Evolutionary conservation across 2,113 vertebrate genomes (phyloP), one percentile per base, ranked within the genome.

Genomic region (Pygoscelis antarcticus): DNA sequence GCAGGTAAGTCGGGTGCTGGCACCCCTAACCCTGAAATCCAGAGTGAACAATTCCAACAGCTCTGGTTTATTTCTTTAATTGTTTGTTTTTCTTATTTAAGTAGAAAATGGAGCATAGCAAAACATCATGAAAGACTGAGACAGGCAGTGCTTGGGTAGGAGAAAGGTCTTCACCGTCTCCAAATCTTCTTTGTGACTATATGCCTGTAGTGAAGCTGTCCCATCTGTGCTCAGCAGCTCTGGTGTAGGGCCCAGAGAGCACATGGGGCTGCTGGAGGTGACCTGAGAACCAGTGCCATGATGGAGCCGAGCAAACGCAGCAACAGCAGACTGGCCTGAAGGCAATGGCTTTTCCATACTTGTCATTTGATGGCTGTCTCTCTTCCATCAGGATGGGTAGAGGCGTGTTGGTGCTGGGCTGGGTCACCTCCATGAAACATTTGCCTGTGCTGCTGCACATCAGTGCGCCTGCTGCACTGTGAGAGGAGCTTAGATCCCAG

Each of bases 1-100:
- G 98, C 97, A 54, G 98, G 98, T 98, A 70, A 93, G 66, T 66
- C 36, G 54, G 10, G 44, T 49, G 61, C 29, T 68, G 46, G 16
- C 19, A 26, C 16, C 13, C 13, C 30, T 34, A 27, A 38, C 34
- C 22, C 26, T 10, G 25, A 36, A 23, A 36, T n/a, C 17, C 55
- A n/a, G 55, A 49, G 69, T 0, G 0, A 58, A 23, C 8, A 21
- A 18, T 27, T 62, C 65, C 29, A 25, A 40, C 30, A 16, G 42
- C 36, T 91, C 17, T 4, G 2, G 8, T 96, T 96, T 34, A 87
- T 88, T 51, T 60, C n/a, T 65, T 64, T 5, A 34, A 25, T 10
- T 34, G 17, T 10, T 88, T 52, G 65, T 0, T 71, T 90, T 75
- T 58, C 27, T 52, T 44, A 30, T 30, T 51, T 54, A 46, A 58